Evolutionary conservation across 2,888 invertebrate genomes (phyloP).

Genomic region (Neocrepidodera transversa): DNA sequence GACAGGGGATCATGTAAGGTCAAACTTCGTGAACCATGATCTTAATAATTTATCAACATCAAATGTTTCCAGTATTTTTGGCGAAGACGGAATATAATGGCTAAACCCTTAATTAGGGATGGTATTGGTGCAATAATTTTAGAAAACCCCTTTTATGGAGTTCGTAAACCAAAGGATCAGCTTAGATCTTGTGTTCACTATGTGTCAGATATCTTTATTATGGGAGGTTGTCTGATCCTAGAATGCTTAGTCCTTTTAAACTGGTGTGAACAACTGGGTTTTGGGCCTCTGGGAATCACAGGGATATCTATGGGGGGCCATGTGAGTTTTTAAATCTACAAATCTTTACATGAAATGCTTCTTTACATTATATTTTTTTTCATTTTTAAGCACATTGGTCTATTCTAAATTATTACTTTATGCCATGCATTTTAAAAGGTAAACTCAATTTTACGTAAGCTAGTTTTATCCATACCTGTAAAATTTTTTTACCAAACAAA

Average conservation of each 20-base stretch:
- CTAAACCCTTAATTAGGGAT: constrained; percentile 88
- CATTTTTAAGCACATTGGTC: background rate
- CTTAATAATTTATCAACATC: constrained; percentile 23
- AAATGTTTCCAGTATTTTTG: constrained; percentile 78
- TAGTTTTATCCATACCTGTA: too few species aligned
- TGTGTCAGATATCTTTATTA: constrained; percentile 97
- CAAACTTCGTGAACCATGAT: constrained; percentile 16
- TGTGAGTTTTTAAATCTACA: constrained; percentile 67
- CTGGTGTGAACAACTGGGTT: constrained; percentile 92
- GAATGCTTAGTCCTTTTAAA: constrained; percentile 91
- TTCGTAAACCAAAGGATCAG: constrained; percentile 87
- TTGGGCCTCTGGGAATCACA: constrained; percentile 91
- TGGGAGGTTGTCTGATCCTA: constrained; percentile 96
- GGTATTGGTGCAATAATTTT: constrained; percentile 93
- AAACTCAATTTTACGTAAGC: too few species aligned
- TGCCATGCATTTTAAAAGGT: too few species aligned
- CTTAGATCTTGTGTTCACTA: constrained; percentile 89
- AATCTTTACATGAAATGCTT: background rate
- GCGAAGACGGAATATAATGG: constrained; percentile 88
- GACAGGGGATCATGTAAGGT: constrained; percentile 93
- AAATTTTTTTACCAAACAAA: too few species aligned
- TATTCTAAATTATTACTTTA: too few species aligned
- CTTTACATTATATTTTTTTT: background rate
- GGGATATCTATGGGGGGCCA: constrained; percentile 99
- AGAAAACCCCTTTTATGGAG: constrained; percentile 96